These are phyloP conservation scores for Passer montanus DNA, from an alignment of 2,113 vertebrate genomes.

Conservation along the genomic window DNA sequence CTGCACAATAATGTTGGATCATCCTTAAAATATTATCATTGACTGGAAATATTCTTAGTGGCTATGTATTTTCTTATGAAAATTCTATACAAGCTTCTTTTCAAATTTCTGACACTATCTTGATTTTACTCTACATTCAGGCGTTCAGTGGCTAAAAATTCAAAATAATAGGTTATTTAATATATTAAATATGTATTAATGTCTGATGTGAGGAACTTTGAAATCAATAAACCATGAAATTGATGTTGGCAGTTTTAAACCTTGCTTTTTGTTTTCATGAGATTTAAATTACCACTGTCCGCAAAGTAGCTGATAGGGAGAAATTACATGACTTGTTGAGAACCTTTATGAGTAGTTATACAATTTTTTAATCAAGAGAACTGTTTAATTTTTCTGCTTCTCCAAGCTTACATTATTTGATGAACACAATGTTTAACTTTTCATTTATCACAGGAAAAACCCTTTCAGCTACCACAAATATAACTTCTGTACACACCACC, in stretches of 20 bases:
- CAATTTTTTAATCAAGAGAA: not conserved
- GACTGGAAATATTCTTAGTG: not conserved
- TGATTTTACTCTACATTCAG: not conserved
- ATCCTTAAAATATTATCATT: not conserved
- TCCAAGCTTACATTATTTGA: not conserved
- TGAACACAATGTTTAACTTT: not conserved
- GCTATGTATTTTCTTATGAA: not conserved
- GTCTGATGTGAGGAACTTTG: not conserved
- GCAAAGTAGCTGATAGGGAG: not conserved
- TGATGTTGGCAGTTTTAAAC: not conserved
- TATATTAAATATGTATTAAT: not conserved
- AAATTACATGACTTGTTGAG: not conserved
- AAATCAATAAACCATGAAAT: not conserved
- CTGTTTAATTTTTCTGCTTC: not conserved
- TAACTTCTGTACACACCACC: not conserved
- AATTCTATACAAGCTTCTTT: not conserved
- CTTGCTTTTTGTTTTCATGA: not conserved
- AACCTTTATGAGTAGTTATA: not conserved
- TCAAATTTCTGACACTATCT: not conserved
- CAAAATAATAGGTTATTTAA: not conserved
- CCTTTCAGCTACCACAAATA: not conserved
- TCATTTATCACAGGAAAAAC: constrained; percentile 54
- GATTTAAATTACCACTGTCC: not conserved
- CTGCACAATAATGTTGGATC: not conserved
- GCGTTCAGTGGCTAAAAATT: not conserved